Evolutionary conservation across 1,140 invertebrate genomes (phyloP), one percentile per base, ranked within the genome.

Genomic region (Saccostrea glomerata): DNA sequence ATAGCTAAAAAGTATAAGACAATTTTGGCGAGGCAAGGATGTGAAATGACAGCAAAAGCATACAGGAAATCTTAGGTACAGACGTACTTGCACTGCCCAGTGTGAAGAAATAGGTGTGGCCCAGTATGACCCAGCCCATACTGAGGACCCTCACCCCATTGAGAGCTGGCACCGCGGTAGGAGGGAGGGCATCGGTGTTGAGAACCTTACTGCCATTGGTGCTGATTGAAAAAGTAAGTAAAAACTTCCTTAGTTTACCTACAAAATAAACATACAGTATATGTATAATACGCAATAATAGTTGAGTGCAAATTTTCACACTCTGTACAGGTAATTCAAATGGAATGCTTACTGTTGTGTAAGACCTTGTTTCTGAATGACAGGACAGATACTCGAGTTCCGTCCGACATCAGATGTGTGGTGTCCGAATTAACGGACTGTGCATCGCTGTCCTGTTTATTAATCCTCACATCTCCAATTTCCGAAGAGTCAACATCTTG

Each of bases 121-220:
- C 86, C 17, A 86, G 70, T 0, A 86, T 82, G 86, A 86, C 55
- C 86, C 86, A 86, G 20, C 40, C 20, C 86, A 86, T 86, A 58
- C 66, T 82, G 11, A 86, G 47, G n/a, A 86, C 66, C 20, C 86
- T 13, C 9, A 86, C 73, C 9, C 86, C 86, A 58, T 86, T 86
- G 23, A 86, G 70, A 23, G 86, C 77, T 4, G 11, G 25, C 12
- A 82, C 30, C 5, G 60, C 15, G 30, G 77, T 30, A 17, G 30
- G 30, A 25, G 77, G 40, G 7, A 25, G 40, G 11, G 25, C 0
- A 17, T 82, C 40, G 2, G 77, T 82, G 77, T 30, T 82, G 25
- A 82, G 40, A 17, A 82, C 25, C 30, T 82, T 82, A 30, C 40
- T 82, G 25, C 77, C 77, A 82, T 82, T 82, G 5, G 77, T 82